Conservation (phyloP, 2,113 vertebrate genomes). For the Macroglossus sobrinus region DNA sequence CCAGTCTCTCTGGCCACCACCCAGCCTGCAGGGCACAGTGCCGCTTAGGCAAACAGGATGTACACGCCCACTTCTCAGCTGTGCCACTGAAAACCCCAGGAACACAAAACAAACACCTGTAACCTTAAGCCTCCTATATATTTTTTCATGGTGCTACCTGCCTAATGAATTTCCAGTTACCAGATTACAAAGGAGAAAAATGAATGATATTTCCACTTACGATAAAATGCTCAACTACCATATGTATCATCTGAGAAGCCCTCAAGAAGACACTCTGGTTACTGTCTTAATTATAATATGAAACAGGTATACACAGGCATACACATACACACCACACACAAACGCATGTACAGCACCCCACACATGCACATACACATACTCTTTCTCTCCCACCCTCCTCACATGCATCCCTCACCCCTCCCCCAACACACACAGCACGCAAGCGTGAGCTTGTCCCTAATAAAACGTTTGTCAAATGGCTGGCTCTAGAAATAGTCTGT, state of each 20-base stretch:
- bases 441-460: background rate
- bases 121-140: background rate
- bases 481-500: background rate
- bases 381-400: background rate
- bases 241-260: background rate
- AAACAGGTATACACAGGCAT: too few relatives aligned
- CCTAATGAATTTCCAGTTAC: background rate
- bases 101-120: background rate
- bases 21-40: too few relatives aligned
- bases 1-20: background rate
- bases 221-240: background rate
- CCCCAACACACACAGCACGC: background rate
- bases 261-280: background rate
- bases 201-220: background rate
- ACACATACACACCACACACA: background rate
- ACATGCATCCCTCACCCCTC: too few relatives aligned
- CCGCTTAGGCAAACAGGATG: background rate
- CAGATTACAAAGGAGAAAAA: background rate
- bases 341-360: too few relatives aligned
- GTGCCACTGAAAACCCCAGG: background rate
- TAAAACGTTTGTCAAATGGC: background rate
- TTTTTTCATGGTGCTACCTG: background rate
- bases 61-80: fast-evolving
- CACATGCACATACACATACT: too few relatives aligned
- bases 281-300: background rate